Evolutionary conservation across 2,888 invertebrate genomes (phyloP), one percentile per base, ranked within the genome.

Genomic region (Abscondita cerata): DNA sequence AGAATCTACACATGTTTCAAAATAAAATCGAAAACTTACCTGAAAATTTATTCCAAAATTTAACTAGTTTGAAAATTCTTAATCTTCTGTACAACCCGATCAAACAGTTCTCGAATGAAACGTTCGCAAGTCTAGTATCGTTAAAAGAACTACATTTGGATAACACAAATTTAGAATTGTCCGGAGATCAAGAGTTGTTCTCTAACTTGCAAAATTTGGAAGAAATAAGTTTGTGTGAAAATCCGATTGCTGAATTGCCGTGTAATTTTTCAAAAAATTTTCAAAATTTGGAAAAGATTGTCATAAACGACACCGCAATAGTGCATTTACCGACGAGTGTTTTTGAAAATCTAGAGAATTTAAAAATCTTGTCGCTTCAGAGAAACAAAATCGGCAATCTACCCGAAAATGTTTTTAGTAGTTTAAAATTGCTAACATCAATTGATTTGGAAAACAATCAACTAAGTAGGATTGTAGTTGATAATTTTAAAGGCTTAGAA

Each of bases 391-490:
- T 62, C 8, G 15, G 34, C 12, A 46, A 4, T 9, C 19, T 62
- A 12, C 47, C 52, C 4, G 6, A 31, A 1, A 19, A 52, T 2
- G 6, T 57, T 8, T 57, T 62, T n/a, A 40, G 12, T 3, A 12
- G 15, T 31, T 48, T 62, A 8, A 20, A 1, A 5, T 20, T 12
- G 2, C 1, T 62, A 0, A 20, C 18, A 15, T 19, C 19, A 11
- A 12, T 62, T 0, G 31, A 57, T 12, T 41, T 62, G n/a, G 38
- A 46, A 5, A 40, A 57, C 6, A 62, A 62, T 25, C 34, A 52
- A 11, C 18, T 62, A 3, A 19, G 38, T 25, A 13, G 38, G n/a
- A 48, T 62, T n/a, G 25, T 16, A 3, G 18, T 16, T 13, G 12
- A 20, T 3, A 11, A 44, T n/a, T 62, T 62, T n/a, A 52, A 52